Evolutionary conservation across 2,797 vertebrate genomes (phyloP), one percentile per base, ranked within the genome.

Genomic region (Falco cherrug): DNA sequence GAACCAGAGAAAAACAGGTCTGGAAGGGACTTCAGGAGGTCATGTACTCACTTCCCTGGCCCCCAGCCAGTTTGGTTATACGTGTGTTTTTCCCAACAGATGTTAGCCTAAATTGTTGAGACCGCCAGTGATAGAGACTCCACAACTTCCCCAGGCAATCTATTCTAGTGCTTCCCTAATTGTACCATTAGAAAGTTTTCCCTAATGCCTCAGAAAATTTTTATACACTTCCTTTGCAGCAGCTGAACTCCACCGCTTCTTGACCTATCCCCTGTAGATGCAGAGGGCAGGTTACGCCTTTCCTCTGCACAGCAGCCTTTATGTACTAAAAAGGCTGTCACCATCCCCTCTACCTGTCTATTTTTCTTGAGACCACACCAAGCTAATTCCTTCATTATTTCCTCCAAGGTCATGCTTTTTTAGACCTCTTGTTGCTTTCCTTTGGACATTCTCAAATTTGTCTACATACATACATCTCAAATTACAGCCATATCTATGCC

Each of bases 131-230:
- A 29, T 59, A 84, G 87, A 91, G 94, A 71, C 79, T 96, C 91
- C 89, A 69, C 3, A 17, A 69, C 93, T 96, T 97, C 96, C 95
- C 94, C 95, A 95, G 96, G 96, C 96, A 94, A 93, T 95, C 87
- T 94, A 45, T 84, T 95, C 84, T 87, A 86, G 91, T 95, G 53
- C 76, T 96, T 91, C 91, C 82, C 91, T 96, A 97, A 96, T 96
- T 96, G 95, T 96, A 78, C 91, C 85, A 91, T 95, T 96, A 91
- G 93, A 91, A 96, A 91, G 89, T 96, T 96, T 96, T 96, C 96
- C 96, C 96, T 88, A 95, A 96, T 96, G 96, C 76, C 96, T 94
- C 87, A 92, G 92, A 96, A 95, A 86, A 95, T 85, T 95, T 96
- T 96, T 96, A 96, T 91, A 90, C 91, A 91, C 84, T 96, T 97